Evolutionary conservation across 2,113 vertebrate species (phyloP).

Genomic region (Panurus biarmicus): DNA sequence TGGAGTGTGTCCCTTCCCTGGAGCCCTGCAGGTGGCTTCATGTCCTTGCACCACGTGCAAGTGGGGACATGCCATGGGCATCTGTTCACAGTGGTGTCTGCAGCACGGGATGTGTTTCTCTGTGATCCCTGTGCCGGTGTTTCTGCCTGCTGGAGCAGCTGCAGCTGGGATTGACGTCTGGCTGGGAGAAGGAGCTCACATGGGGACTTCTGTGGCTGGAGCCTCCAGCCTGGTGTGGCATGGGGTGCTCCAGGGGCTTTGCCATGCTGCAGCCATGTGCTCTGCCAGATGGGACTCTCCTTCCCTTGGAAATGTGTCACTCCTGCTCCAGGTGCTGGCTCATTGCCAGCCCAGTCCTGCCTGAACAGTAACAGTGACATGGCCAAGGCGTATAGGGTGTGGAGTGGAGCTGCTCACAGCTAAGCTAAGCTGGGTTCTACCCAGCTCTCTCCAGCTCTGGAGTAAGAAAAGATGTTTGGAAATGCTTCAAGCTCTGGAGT

Average conservation of each 20-base stretch:
- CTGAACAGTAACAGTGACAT: fast-evolving
- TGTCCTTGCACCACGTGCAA: not conserved
- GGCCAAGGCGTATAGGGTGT: fast-evolving
- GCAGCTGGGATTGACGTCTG: not conserved
- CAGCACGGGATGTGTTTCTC: not conserved
- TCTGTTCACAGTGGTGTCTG: not conserved
- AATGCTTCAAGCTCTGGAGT: not conserved
- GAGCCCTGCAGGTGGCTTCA: not conserved
- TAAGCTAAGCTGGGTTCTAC: not conserved
- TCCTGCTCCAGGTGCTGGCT: conserved; percentile 11
- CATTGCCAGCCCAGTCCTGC: not conserved
- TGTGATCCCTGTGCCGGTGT: fast-evolving
- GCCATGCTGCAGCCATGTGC: not conserved
- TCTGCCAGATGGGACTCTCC: not conserved
- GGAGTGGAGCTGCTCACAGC: not conserved
- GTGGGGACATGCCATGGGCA: not conserved
- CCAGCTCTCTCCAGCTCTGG: not conserved
- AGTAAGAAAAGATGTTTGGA: not conserved
- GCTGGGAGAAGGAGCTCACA: not conserved
- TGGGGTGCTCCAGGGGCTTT: not conserved
- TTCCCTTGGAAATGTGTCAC: not conserved
- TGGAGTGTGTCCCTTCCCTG: not conserved
- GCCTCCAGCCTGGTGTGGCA: not conserved
- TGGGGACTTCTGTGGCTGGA: fast-evolving
- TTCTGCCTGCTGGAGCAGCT: not conserved